phyloP scores from a whole-genome alignment of 2,113 vertebrate genomes.

The Periophthalmodon schlosseri region DNA sequence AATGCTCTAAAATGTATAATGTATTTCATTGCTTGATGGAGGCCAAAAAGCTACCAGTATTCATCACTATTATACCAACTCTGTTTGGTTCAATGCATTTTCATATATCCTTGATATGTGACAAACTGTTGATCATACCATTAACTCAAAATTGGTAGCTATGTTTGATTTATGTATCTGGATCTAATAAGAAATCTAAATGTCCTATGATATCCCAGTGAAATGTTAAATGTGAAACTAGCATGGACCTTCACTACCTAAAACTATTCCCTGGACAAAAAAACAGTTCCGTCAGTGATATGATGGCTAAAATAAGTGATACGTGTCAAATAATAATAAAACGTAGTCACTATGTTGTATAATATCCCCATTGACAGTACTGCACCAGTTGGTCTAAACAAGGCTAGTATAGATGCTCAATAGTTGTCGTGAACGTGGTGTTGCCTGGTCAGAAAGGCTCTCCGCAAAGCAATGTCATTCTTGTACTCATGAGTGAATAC shows the following conservation, averaged over 20 bases:
- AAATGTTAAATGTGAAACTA: background rate
- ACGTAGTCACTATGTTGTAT: background rate
- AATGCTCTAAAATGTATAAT: background rate
- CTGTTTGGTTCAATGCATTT: no score
- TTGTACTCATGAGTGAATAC: slow-evolving; percentile 79
- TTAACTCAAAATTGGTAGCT: background rate
- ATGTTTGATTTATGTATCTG: background rate
- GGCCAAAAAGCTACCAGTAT: no score
- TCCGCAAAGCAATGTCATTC: slow-evolving; percentile 65
- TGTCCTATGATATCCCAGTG: no score
- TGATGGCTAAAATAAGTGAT: background rate
- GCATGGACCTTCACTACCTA: background rate
- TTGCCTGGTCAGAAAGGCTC: slow-evolving; percentile 43
- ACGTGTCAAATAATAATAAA: background rate
- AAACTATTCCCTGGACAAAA: background rate
- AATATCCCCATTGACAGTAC: background rate
- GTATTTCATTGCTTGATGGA: background rate
- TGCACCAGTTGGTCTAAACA: background rate
- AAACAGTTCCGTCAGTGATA: background rate
- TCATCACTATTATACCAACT: no score
- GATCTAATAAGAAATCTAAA: background rate
- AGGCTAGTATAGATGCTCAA: slow-evolving; percentile 27
- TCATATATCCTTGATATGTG: background rate
- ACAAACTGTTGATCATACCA: background rate
- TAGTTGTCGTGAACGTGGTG: slow-evolving; percentile 31